Percentiles rank a stretch among this genome's conserved stretches.
phyloP scores from a whole-genome alignment of 2,888 invertebrate species.

The Tuta absoluta region DNA sequence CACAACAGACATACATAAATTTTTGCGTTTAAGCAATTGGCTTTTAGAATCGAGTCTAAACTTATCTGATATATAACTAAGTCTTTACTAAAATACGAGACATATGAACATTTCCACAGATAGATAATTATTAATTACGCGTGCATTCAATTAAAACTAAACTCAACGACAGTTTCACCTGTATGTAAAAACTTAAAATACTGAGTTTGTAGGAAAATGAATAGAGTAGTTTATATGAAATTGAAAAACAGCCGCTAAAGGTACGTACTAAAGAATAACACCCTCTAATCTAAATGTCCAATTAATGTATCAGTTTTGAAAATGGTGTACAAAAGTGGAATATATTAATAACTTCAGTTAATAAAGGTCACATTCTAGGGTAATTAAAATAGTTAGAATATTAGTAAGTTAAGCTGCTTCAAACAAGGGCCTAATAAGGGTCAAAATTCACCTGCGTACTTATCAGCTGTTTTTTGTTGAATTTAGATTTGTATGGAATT shows the following conservation, averaged over 20 bases:
- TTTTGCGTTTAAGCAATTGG: too few species aligned
- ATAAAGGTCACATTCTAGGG: constrained; percentile 19
- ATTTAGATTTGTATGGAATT: too few species aligned
- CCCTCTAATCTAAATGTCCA: constrained; percentile 25
- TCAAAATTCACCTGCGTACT: too few species aligned
- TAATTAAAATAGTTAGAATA: constrained; percentile 16
- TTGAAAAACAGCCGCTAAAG: constrained; percentile 6
- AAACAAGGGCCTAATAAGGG: too few species aligned
- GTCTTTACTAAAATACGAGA: not conserved
- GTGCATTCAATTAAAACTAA: constrained; percentile 19
- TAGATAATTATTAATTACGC: constrained; percentile 24
- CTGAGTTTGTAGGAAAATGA: not conserved
- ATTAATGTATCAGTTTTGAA: constrained; percentile 20
- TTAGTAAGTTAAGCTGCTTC: not conserved
- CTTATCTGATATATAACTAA: too few species aligned
- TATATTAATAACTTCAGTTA: constrained; percentile 15
- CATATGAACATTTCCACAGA: not conserved
- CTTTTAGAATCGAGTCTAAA: too few species aligned
- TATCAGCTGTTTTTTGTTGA: too few species aligned
- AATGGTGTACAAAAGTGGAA: constrained; percentile 7
- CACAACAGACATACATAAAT: too few species aligned
- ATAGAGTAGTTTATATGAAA: constrained; percentile 9
- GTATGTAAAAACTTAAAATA: constrained; percentile 17
- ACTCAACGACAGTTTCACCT: constrained; percentile 20
- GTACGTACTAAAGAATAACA: not conserved